Percentiles rank a stretch among this genome's conserved stretches.
Conservation (phyloP, 1,140 invertebrate genomes). For the Trichoplusia ni region DNA sequence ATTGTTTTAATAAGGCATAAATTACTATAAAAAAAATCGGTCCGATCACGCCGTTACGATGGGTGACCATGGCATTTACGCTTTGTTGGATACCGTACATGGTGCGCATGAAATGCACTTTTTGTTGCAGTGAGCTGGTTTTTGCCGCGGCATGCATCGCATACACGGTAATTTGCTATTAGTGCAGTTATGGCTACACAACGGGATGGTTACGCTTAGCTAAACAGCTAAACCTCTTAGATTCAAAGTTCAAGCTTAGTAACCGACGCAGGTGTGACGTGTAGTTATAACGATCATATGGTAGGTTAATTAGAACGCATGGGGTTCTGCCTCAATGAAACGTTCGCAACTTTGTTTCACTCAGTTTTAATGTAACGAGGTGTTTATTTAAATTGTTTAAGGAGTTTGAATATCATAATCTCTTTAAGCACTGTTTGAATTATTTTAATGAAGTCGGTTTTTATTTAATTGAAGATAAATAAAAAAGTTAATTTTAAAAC, state of each 20-base stretch:
- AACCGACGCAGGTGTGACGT: constrained; percentile 12
- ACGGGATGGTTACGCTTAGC: constrained; percentile 37
- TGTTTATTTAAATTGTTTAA: too few species aligned
- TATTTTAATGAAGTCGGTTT: too few species aligned
- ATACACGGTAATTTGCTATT: constrained; percentile 38
- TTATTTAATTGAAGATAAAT: too few species aligned
- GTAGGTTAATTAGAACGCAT: constrained; percentile 19
- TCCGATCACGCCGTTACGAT: constrained; percentile 65
- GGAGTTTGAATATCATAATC: too few species aligned
- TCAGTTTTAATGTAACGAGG: constrained; percentile 2
- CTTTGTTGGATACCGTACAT: constrained; percentile 60
- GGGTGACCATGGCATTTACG: constrained; percentile 77
- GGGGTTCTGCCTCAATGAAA: neutral
- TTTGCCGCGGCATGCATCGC: constrained; percentile 33
- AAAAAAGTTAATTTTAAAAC: too few species aligned
- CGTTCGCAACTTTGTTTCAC: constrained; percentile 4
- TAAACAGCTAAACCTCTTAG: neutral
- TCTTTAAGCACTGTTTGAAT: too few species aligned
- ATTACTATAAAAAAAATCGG: constrained; percentile 52
- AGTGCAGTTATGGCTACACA: constrained; percentile 32
- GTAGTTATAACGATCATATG: constrained; percentile 22
- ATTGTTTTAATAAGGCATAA: constrained; percentile 72
- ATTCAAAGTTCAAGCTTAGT: neutral
- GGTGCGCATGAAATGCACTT: constrained; percentile 60
- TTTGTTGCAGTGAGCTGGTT: constrained; percentile 49